Evolutionary conservation across 2,113 vertebrate species (phyloP).

Genomic region (Tursiops truncatus): DNA sequence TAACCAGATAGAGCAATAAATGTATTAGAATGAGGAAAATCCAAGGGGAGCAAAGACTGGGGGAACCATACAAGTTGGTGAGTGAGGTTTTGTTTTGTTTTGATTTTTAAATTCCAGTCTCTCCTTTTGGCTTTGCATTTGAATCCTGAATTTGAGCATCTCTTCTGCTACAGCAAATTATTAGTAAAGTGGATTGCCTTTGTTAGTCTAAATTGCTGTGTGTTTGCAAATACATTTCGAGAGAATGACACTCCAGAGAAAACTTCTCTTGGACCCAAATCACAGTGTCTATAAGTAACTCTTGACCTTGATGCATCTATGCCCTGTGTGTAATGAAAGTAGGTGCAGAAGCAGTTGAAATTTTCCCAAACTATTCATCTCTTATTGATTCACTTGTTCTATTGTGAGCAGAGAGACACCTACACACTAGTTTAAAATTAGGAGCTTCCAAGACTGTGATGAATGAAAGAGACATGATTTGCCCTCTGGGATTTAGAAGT

Average conservation of each 20-base stretch:
- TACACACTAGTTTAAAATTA: constrained; percentile 75
- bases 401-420: constrained; percentile 69
- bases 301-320: constrained; percentile 72
- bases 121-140: constrained; percentile 52
- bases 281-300: constrained; percentile 71
- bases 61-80: constrained; percentile 22
- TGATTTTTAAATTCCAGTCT: constrained; percentile 57
- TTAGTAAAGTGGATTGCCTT: constrained; percentile 74
- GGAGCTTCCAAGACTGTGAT: constrained; percentile 67
- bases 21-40: constrained; percentile 55
- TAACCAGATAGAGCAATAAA: constrained; percentile 70
- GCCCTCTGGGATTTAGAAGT: constrained; percentile 56
- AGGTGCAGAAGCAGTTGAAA: constrained; percentile 69
- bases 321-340: constrained; percentile 62
- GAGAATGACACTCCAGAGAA: constrained; percentile 71
- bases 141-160: constrained; percentile 66
- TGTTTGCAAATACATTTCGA: constrained; percentile 76
- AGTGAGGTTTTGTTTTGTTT: constrained; percentile 58
- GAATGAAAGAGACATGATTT: constrained; percentile 65
- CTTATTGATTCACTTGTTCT: constrained; percentile 76
- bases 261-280: constrained; percentile 70
- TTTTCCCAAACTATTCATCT: constrained; percentile 78
- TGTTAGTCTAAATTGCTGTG: constrained; percentile 73
- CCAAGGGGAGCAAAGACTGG: constrained; percentile 37
- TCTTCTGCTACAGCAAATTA: constrained; percentile 67